These are phyloP conservation scores for Oreochromis niloticus DNA, from an alignment of 2,113 vertebrate species.

Conservation along the genomic window DNA sequence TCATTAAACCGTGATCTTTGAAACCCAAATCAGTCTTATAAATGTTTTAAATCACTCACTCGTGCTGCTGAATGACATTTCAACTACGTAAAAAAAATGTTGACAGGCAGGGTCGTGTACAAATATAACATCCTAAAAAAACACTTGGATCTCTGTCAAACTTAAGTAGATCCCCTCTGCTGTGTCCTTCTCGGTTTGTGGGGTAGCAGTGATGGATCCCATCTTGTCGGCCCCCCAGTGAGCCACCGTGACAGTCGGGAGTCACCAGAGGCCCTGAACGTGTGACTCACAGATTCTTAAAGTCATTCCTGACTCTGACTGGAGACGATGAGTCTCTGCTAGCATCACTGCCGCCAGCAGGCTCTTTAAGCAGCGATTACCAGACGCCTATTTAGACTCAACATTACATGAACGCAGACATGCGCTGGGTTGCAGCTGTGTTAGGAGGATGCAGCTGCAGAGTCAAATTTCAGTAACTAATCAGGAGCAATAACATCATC, in stretches of 20 bases:
- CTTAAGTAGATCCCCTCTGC: constrained; percentile 15
- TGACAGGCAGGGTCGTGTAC: background rate
- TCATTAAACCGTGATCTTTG: background rate
- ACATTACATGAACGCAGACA: background rate
- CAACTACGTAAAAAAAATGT: background rate
- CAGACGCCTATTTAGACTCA: background rate
- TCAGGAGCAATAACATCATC: background rate
- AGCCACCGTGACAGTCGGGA: constrained; percentile 51
- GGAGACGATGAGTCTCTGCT: constrained; percentile 32
- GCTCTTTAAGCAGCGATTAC: constrained; percentile 15
- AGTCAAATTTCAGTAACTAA: background rate
- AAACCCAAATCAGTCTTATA: background rate
- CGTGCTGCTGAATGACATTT: background rate
- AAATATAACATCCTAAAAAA: background rate
- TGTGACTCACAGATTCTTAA: constrained; percentile 60
- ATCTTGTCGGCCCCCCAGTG: constrained; percentile 48
- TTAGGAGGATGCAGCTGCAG: background rate
- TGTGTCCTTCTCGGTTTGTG: constrained; percentile 47
- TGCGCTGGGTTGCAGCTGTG: background rate
- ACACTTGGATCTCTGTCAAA: constrained; percentile 6
- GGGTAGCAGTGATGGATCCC: constrained; percentile 49
- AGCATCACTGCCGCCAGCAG: background rate
- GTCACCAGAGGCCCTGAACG: constrained; percentile 49
- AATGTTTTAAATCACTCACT: background rate
- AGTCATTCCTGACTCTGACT: constrained; percentile 47